Percentiles rank a stretch among this genome's conserved stretches.
These are phyloP conservation scores for Strigamia maritima DNA, from an alignment of 2,888 invertebrate genomes.

Conservation along the genomic window DNA sequence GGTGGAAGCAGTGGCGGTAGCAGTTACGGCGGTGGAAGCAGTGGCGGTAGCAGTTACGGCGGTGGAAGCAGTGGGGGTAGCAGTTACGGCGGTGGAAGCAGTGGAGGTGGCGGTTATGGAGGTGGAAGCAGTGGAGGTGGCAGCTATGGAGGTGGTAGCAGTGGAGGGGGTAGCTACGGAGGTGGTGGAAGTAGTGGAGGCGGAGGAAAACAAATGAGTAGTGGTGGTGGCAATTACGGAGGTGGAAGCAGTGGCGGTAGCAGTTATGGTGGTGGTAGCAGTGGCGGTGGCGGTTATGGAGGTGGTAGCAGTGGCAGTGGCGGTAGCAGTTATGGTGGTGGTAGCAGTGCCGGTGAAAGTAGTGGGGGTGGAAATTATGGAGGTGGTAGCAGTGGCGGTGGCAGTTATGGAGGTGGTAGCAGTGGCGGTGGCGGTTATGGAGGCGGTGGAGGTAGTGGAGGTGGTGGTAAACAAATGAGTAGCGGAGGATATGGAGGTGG, in stretches of 20 bases:
- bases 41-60: neutral
- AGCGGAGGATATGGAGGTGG: neutral
- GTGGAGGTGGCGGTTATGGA: neutral
- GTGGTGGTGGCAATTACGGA: neutral
- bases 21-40: neutral
- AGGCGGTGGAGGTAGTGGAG: neutral
- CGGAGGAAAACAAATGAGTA: neutral
- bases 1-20: neutral
- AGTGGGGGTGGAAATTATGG: constrained; percentile 5
- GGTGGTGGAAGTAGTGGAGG: too few relatives aligned
- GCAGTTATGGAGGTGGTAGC: neutral
- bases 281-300: constrained; percentile 9
- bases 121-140: neutral
- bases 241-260: neutral
- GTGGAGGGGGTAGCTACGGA: neutral
- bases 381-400: neutral
- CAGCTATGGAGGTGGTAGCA: too few relatives aligned
- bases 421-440: neutral
- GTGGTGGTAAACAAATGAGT: too few relatives aligned
- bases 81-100: neutral
- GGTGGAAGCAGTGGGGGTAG: neutral
- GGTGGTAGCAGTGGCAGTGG: constrained; percentile 1
- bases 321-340: neutral
- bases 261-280: neutral
- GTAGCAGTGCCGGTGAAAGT: neutral